Percentiles rank a stretch among this genome's conserved stretches.
phyloP scores from a whole-genome alignment of 2,888 invertebrate species.

The Eumacrocentrus americanus region DNA sequence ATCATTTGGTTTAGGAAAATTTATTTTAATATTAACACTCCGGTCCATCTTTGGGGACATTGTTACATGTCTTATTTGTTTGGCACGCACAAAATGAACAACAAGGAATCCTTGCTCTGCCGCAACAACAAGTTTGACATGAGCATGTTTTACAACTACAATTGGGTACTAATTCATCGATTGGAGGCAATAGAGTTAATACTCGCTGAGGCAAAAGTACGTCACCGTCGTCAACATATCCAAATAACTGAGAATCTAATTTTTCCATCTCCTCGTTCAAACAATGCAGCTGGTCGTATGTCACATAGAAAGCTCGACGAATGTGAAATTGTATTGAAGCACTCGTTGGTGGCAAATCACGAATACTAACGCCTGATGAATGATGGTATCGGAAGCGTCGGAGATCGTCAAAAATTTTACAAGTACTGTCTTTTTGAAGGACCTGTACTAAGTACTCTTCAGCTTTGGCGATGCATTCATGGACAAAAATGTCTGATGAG shows the following conservation, averaged over 20 bases:
- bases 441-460: background rate
- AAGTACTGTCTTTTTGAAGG: background rate
- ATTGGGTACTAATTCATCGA: background rate
- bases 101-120: background rate
- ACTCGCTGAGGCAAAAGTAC: background rate
- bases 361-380: background rate
- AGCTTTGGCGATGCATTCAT: background rate
- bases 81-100: background rate
- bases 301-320: slow-evolving; percentile 10
- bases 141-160: background rate
- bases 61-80: background rate
- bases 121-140: background rate
- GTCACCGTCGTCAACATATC: background rate
- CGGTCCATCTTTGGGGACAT: too few species aligned
- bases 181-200: background rate
- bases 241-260: background rate
- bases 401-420: background rate
- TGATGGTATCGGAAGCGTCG: background rate
- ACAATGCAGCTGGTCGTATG: slow-evolving; percentile 2
- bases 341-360: slow-evolving; percentile 18
- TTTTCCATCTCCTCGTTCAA: background rate
- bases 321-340: slow-evolving; percentile 14
- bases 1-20: too few species aligned
- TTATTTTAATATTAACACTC: too few species aligned
- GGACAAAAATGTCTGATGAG: background rate